These are phyloP conservation scores for Pseudopodoces humilis DNA, from an alignment of 2,113 vertebrate species.

Conservation along the genomic window DNA sequence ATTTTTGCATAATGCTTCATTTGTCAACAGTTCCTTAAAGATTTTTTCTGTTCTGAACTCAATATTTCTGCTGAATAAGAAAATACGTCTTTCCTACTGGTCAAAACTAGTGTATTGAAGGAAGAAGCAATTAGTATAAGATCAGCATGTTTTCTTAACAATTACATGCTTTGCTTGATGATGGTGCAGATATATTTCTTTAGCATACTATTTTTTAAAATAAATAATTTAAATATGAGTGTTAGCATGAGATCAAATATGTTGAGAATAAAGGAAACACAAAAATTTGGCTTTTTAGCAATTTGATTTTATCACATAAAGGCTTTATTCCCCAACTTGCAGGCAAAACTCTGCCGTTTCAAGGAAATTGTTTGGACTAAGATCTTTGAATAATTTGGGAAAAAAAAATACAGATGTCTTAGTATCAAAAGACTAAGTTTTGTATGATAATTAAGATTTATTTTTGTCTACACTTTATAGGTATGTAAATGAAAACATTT, in stretches of 20 bases:
- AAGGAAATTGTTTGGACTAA: background rate
- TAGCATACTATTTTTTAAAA: background rate
- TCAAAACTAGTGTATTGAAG: background rate
- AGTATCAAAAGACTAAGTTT: background rate
- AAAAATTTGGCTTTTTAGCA: accelerated
- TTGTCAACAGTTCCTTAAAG: background rate
- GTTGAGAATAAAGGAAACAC: background rate
- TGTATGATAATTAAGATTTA: background rate
- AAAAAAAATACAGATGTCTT: background rate
- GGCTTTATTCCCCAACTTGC: background rate
- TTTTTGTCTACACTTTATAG: background rate
- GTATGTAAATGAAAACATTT: background rate
- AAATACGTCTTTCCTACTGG: background rate
- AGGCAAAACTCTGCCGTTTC: background rate
- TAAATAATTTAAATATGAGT: background rate
- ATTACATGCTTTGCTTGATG: background rate
- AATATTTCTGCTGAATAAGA: background rate
- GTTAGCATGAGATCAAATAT: background rate
- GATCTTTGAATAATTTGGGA: background rate
- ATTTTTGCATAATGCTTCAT: background rate
- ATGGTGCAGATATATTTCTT: background rate
- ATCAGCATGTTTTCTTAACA: background rate
- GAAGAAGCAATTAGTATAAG: background rate
- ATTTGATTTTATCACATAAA: background rate
- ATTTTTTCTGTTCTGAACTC: background rate